Evolutionary conservation across 1,140 invertebrate species (phyloP).

Genomic region (Drosophila nannoptera): DNA sequence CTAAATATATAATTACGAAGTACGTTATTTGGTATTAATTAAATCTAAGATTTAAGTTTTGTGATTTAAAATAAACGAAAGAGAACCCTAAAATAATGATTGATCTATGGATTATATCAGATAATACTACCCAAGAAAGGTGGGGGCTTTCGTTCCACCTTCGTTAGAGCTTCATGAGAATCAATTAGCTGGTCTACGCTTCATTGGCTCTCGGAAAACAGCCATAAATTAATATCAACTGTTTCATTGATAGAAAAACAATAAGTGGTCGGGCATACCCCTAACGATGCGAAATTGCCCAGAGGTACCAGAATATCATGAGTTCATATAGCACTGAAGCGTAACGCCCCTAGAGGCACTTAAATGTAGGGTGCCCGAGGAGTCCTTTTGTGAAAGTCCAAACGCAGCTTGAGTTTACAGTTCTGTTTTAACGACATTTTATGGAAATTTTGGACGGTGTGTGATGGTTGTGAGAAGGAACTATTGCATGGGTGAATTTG

Average conservation of each 20-base stretch:
- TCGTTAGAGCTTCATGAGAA: constrained; percentile 1
- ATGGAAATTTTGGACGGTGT: constrained; percentile 4
- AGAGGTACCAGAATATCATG: constrained; percentile 6
- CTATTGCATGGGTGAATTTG: constrained; percentile 25
- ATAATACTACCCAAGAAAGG: constrained; percentile 16
- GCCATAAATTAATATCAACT: constrained; percentile 62
- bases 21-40: constrained; percentile 20
- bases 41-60: constrained; percentile 53
- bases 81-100: no score
- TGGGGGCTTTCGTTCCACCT: background rate
- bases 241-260: constrained; percentile 52
- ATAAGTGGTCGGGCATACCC: constrained; percentile 36
- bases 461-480: constrained; percentile 36
- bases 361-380: background rate
- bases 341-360: constrained; percentile 36
- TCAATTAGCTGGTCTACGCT: constrained; percentile 50
- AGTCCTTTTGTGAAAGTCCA: background rate
- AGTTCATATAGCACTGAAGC: constrained; percentile 23
- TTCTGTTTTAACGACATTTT: constrained; percentile 27
- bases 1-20: constrained; percentile 13
- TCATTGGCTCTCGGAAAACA: constrained; percentile 28
- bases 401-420: constrained; percentile 43
- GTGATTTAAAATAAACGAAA: constrained; percentile 38
- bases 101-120: constrained; percentile 22
- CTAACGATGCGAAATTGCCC: constrained; percentile 15